Conservation (phyloP, 2,888 invertebrate genomes). For the Nebria salina region DNA sequence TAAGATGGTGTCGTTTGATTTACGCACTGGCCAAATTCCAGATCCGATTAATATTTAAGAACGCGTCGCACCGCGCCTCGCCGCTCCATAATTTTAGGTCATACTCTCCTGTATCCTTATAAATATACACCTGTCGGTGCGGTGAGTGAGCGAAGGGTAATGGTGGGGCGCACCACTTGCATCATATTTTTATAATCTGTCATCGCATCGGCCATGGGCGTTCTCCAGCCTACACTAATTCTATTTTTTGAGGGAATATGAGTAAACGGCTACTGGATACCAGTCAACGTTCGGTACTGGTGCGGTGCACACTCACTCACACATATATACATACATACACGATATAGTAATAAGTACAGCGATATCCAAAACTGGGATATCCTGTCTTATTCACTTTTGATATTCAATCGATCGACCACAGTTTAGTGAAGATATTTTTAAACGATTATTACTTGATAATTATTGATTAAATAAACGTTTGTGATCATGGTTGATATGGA, state of each 20-base stretch:
- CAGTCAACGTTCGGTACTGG: constrained; percentile 51
- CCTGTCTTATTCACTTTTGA: constrained; percentile 18
- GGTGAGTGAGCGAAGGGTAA: constrained; percentile 50
- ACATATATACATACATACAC: constrained; percentile 39
- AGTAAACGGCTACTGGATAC: constrained; percentile 50
- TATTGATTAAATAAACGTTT: constrained; percentile 32
- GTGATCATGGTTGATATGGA: constrained; percentile 61
- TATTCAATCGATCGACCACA: constrained; percentile 36
- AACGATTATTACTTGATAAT: background rate
- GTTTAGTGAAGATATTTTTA: constrained; percentile 27
- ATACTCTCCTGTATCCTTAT: constrained; percentile 39
- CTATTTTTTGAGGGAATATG: constrained; percentile 51
- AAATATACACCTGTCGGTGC: constrained; percentile 54
- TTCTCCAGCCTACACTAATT: constrained; percentile 53
- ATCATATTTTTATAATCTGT: constrained; percentile 61
- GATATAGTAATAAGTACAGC: constrained; percentile 32
- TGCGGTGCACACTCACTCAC: constrained; percentile 49
- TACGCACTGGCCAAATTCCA: constrained; percentile 43
- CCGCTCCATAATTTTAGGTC: constrained; percentile 45
- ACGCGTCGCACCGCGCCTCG: constrained; percentile 9
- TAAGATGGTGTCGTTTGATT: constrained; percentile 41
- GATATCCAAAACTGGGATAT: constrained; percentile 43
- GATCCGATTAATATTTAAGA: constrained; percentile 41
- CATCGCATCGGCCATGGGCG: constrained; percentile 53
- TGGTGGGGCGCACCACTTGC: constrained; percentile 52